Evolutionary conservation across 53 echinoderm and acorn worm genomes (phyloP), one percentile per base, ranked within the genome.

Genomic region (Holothuria leucospilota): DNA sequence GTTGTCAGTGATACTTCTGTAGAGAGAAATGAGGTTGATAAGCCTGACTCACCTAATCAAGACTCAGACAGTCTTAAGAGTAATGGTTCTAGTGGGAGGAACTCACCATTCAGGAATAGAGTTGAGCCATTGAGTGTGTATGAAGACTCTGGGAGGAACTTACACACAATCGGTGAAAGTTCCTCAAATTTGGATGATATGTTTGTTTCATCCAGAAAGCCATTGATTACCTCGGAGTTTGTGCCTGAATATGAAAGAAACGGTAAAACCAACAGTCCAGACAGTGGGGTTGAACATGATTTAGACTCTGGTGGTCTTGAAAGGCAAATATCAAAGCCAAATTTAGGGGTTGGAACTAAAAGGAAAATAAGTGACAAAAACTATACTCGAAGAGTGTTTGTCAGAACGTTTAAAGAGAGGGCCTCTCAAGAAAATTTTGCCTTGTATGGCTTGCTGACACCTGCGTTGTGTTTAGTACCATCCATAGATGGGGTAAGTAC

Each of bases 361-460:
- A 26, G 82, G n/a, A 62, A 64, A n/a, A 64, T 62, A 40, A 64
- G 65, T n/a, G 63, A 82, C 39, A 82, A 62, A 13, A 85, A 68
- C 26, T 39, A 59, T 23, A 13, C 70, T 6, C 86, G 81, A 68
- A 78, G 71, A 71, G 77, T 91, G 8, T 94, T 91, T 78, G 62
- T 94, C 9, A 81, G 96, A 62, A 86, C 92, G 2, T 98, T 98
- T 74, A 85, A 93, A 34, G 86, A 95, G 82, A 90, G 99, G 51
- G 87, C 95, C 20, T 93, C 93, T 38, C 93, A 95, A 77, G 99
- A 98, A 77, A 98, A 98, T 69, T 98, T 98, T 92, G 92, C 92
- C 26, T 68, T 93, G 77, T 98, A 95, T 89, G 99, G 99, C 73
- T 82, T 98, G 12, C 90, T 98, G 15, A 93, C 99, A 11, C 99